These are phyloP conservation scores for Criorhina ranunculi DNA, from an alignment of 2,888 invertebrate genomes.

Conservation along the genomic window DNA sequence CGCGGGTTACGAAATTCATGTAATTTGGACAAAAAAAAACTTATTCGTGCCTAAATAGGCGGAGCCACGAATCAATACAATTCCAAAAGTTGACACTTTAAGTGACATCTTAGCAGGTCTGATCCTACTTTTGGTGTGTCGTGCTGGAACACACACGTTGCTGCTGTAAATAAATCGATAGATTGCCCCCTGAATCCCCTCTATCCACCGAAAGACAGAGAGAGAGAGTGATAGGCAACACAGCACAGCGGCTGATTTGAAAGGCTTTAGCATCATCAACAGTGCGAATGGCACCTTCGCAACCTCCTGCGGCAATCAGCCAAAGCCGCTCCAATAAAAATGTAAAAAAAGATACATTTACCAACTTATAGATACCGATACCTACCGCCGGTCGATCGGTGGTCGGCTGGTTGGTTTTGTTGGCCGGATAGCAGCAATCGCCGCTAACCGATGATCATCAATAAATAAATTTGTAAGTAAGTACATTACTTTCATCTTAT, in stretches of 20 bases:
- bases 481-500: slow-evolving; percentile 77
- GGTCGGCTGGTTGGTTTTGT: slow-evolving; percentile 11
- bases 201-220: no score
- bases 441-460: slow-evolving; percentile 77
- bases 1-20: slow-evolving; percentile 50
- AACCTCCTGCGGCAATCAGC: slow-evolving; percentile 53
- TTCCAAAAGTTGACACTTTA: slow-evolving; percentile 57
- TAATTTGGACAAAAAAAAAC: slow-evolving; percentile 63
- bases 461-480: slow-evolving; percentile 77
- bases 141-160: slow-evolving; percentile 69
- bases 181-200: no score
- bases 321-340: slow-evolving; percentile 74
- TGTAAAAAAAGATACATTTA: slow-evolving; percentile 59
- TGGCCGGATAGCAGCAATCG: slow-evolving; percentile 73
- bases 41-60: slow-evolving; percentile 54
- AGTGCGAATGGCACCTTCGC: slow-evolving; percentile 74
- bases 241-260: slow-evolving; percentile 39
- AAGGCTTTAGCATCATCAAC: slow-evolving; percentile 53
- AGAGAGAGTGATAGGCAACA: no score
- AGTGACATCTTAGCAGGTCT: slow-evolving; percentile 38
- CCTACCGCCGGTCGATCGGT: slow-evolving; percentile 42
- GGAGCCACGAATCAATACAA: slow-evolving; percentile 61
- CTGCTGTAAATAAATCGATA: slow-evolving; percentile 70
- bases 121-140: slow-evolving; percentile 6
- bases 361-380: slow-evolving; percentile 55